phyloP scores from a whole-genome alignment of 2,113 vertebrate species.

The Trogon surrucura region DNA sequence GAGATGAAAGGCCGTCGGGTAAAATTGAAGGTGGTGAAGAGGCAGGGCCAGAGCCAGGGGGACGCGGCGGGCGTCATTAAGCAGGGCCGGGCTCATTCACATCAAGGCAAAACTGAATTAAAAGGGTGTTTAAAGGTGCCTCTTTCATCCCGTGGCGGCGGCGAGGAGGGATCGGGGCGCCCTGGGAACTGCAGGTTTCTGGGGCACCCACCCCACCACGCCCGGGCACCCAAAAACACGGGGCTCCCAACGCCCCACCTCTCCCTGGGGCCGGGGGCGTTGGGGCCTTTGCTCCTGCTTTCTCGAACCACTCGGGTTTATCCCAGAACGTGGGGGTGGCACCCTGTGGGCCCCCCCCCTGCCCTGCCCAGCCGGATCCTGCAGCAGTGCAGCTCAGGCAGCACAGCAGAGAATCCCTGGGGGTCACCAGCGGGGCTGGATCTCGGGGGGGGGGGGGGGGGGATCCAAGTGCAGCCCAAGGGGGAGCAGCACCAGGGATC shows the following conservation, averaged over 20 bases:
- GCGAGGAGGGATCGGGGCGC: rapidly evolving
- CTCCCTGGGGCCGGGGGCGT: rapidly evolving
- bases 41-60: not conserved
- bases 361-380: not conserved
- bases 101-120: not conserved
- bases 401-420: not conserved
- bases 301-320: rapidly evolving
- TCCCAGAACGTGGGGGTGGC: no score
- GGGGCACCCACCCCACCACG: not conserved
- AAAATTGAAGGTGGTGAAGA: not conserved
- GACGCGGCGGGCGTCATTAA: not conserved
- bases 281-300: not conserved
- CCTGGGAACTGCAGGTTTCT: not conserved
- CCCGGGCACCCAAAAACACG: rapidly evolving
- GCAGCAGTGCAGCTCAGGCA: not conserved
- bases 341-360: not conserved
- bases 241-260: not conserved
- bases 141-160: not conserved
- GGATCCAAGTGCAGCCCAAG: not conserved
- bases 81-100: not conserved
- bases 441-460: no score
- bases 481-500: no score
- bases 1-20: not conserved
- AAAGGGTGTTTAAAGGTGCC: not conserved
- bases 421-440: not conserved